Percentiles rank a stretch among this genome's conserved stretches.
Conservation (phyloP, 1,140 invertebrate species). For the Pissodes strobi region DNA sequence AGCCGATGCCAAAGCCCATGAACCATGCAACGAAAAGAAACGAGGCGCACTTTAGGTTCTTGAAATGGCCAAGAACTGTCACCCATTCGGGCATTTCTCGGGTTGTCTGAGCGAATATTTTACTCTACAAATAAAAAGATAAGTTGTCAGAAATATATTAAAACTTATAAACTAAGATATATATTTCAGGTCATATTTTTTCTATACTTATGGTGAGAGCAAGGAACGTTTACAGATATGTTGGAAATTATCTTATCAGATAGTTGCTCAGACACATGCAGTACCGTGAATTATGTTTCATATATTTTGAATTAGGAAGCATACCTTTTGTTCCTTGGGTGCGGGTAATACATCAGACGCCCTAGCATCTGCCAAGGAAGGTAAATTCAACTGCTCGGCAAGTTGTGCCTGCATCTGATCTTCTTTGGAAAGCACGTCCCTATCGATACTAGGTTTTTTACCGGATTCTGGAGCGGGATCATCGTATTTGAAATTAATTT, state of each 20-base stretch:
- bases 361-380: conserved; percentile 71
- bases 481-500: conserved; percentile 81
- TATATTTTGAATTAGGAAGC: conserved; percentile 4
- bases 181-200: background rate
- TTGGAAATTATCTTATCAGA: background rate
- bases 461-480: conserved; percentile 7
- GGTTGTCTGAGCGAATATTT: conserved; percentile 92
- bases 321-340: conserved; percentile 64
- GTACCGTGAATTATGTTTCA: no score
- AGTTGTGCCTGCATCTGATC: conserved; percentile 80
- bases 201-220: no score
- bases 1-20: conserved; percentile 98
- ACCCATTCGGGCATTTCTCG: conserved; percentile 91
- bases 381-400: conserved; percentile 78
- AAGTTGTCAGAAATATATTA: background rate
- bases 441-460: conserved; percentile 55
- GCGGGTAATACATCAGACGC: conserved; percentile 54
- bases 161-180: no score
- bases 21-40: conserved; percentile 98
- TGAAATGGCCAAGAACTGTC: conserved; percentile 86
- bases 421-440: conserved; percentile 60
- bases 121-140: conserved; percentile 65
- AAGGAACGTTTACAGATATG: no score
- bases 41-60: conserved; percentile 86
- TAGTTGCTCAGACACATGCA: background rate